Evolutionary conservation across 2,113 vertebrate genomes (phyloP).

Genomic region (Microcebus jonahi): DNA sequence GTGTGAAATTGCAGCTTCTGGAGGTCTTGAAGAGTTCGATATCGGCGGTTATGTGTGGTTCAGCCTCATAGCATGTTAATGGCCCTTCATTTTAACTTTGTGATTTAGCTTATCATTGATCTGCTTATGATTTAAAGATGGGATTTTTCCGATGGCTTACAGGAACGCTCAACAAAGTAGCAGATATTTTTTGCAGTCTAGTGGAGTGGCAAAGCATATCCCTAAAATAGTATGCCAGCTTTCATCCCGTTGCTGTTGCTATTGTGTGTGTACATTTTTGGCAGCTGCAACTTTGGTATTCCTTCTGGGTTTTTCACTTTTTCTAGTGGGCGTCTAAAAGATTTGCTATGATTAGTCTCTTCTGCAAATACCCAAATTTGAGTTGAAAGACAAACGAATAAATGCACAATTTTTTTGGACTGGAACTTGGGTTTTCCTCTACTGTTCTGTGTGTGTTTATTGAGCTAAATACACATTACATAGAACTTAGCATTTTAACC

Average conservation of each 20-base stretch:
- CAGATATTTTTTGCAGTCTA: neutral
- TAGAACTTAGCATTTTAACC: neutral
- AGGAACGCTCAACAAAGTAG: neutral
- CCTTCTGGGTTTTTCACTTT: neutral
- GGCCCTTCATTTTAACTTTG: neutral
- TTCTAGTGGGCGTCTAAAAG: neutral
- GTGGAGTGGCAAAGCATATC: neutral
- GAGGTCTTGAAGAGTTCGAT: fast-evolving
- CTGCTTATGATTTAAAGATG: neutral
- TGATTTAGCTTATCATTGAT: neutral
- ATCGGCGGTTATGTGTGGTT: neutral
- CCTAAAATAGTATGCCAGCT: neutral
- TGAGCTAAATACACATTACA: neutral
- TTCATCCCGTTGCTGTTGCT: neutral
- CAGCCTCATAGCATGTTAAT: fast-evolving
- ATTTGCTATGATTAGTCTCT: neutral
- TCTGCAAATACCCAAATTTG: neutral
- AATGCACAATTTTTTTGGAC: neutral
- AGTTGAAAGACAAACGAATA: neutral
- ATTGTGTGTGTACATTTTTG: fast-evolving
- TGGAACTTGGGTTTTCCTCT: neutral
- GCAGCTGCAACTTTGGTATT: neutral
- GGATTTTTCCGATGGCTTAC: neutral
- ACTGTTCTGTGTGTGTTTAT: neutral
- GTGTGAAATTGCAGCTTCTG: fast-evolving